Base-by-base conservation (phyloP, 2,888 invertebrate genomes). In the Drosophila merina region DNA sequence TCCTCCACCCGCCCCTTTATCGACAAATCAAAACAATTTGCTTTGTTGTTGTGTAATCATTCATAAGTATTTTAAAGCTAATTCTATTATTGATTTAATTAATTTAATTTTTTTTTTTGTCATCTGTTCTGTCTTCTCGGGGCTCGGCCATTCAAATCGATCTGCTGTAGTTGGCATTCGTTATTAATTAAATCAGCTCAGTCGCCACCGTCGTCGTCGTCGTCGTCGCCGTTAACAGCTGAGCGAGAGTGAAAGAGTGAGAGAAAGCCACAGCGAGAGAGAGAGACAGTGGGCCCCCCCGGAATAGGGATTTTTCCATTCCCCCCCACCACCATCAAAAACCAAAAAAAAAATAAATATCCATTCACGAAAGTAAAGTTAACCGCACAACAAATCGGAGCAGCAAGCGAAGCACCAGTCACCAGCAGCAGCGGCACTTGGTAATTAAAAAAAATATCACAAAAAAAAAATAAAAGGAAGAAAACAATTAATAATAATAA, bases 91-190 rank as follows among this genome's bases (percentile, higher is more conserved):
- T 75, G 60, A 76, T 70, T 72, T 70, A 51, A 79, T 74, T 57
- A 28, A 66, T 73, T 75, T 68, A 52, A 57, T 69, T 73, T 78
- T 26, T 57, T 57, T 75, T 64, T 59, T 62, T 20, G 20, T 20
- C 20, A 20, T 70, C 28, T 28, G 28, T 28, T 28, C 28, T 28
- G 55, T 74, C 60, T 64, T 56, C 72, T 45, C 54, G 50, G 38
- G 64, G 76, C 68, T 78, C 42, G 8, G 42, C 20, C 44, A 62
- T 70, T 77, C 54, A 70, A 85, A 82, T 82, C 82, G 82, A 82
- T 86, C 78, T 83, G 83, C 26, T 86, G 86, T 86, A 82, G 82
- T 86, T 86, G 82, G 86, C 86, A 85, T 80, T 80, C 86, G 86
- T 75, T 86, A 86, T 82, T 82, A 82, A 82, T 82, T 82, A 75